Percentiles rank a stretch among this genome's conserved stretches.
phyloP scores from a whole-genome alignment of 2,888 invertebrate species.

The Agrochola circellaris region DNA sequence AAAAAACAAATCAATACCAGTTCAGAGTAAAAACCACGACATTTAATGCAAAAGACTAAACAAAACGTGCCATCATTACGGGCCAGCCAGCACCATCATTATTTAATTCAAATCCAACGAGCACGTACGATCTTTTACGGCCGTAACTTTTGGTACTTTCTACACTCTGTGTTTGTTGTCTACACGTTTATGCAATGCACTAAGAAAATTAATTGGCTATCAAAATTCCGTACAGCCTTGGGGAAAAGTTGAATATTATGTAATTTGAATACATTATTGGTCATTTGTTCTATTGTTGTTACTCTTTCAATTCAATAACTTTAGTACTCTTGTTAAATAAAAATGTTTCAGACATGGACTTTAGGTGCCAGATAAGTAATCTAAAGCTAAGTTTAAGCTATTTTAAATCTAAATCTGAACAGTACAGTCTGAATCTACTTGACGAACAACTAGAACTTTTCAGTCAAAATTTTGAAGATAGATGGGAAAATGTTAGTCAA shows the following conservation, averaged over 20 bases:
- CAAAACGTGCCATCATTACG: slow-evolving; percentile 66
- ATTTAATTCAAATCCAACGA: slow-evolving; percentile 65
- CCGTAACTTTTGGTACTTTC: slow-evolving; percentile 78
- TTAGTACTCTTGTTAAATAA: neutral
- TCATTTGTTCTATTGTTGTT: neutral
- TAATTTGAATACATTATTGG: slow-evolving; percentile 32
- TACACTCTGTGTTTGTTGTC: slow-evolving; percentile 72
- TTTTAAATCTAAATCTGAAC: neutral
- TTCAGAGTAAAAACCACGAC: slow-evolving; percentile 33
- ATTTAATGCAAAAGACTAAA: slow-evolving; percentile 49
- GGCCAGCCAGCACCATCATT: slow-evolving; percentile 53
- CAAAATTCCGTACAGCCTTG: slow-evolving; percentile 40
- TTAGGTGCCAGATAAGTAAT: neutral
- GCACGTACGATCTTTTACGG: slow-evolving; percentile 77
- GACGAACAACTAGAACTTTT: too few relatives aligned
- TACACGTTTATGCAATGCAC: slow-evolving; percentile 70
- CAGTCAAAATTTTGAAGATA: neutral
- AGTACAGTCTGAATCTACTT: too few relatives aligned
- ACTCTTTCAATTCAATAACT: slow-evolving; percentile 3
- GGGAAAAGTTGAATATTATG: slow-evolving; percentile 39
- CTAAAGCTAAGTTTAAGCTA: neutral
- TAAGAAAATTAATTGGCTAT: slow-evolving; percentile 56
- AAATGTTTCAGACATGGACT: slow-evolving; percentile 4
- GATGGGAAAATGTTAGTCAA: neutral
- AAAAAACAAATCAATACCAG: slow-evolving; percentile 8